Evolutionary conservation across 53 echinoderm and acorn worm species (phyloP).

Genomic region (Hippasteria phrygiana): DNA sequence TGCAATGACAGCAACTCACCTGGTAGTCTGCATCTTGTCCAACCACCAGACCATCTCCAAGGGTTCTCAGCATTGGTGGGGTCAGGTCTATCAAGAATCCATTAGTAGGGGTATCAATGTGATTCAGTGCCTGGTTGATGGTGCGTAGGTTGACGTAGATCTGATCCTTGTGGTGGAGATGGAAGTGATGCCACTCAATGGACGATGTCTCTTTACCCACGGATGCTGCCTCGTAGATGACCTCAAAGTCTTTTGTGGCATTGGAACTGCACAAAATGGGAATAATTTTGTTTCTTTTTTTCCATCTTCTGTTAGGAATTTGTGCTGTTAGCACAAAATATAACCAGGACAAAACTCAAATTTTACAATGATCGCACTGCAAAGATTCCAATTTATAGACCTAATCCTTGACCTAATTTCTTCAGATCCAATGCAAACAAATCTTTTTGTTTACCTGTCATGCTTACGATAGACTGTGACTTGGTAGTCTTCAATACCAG

Average conservation of each 20-base stretch:
- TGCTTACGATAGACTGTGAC: slow-evolving; percentile 67
- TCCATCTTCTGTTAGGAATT: too few species aligned
- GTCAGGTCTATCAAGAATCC: slow-evolving; percentile 69
- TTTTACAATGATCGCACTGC: too few species aligned
- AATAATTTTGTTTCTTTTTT: too few species aligned
- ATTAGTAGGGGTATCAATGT: slow-evolving; percentile 34
- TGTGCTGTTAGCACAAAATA: too few species aligned
- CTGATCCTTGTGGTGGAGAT: slow-evolving; percentile 67
- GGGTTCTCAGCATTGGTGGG: slow-evolving; percentile 50
- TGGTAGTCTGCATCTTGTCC: slow-evolving; percentile 68
- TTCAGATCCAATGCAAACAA: background rate
- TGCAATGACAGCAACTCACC: slow-evolving; percentile 31
- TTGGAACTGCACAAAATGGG: background rate
- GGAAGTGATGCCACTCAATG: slow-evolving; percentile 80
- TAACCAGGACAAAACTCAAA: too few species aligned
- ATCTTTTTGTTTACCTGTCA: background rate
- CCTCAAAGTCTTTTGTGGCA: slow-evolving; percentile 55
- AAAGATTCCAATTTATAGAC: too few species aligned
- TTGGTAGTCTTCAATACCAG: slow-evolving; percentile 60
- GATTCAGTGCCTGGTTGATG: slow-evolving; percentile 52
- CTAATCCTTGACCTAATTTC: too few species aligned
- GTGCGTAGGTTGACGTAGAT: slow-evolving; percentile 62
- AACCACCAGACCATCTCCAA: slow-evolving; percentile 66
- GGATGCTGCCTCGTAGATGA: slow-evolving; percentile 58
- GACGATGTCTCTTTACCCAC: slow-evolving; percentile 31